These are phyloP conservation scores for Aurelia sp. DNA, from an alignment of 30 jellyfish, hydroid and myxozoan genomes.

Conservation along the genomic window DNA sequence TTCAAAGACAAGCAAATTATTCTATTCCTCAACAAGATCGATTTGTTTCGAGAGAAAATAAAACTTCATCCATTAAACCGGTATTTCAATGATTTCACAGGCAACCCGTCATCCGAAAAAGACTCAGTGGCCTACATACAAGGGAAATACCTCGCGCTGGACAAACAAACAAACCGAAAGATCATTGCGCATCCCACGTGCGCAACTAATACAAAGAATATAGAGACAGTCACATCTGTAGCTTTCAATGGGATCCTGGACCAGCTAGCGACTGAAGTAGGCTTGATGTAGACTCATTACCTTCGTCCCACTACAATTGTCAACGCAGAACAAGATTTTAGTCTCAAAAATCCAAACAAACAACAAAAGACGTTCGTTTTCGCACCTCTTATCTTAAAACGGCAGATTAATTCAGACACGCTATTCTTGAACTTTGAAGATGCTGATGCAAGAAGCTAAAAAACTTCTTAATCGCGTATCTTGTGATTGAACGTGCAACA, in stretches of 20 bases:
- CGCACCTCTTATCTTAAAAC: too few relatives aligned
- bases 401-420: too few relatives aligned
- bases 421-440: too few relatives aligned
- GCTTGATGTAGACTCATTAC: not conserved
- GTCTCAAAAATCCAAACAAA: too few relatives aligned
- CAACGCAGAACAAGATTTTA: too few relatives aligned
- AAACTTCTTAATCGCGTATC: too few relatives aligned
- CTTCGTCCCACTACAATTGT: not conserved
- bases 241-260: conserved; percentile 2
- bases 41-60: conserved; percentile 30
- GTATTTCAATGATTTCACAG: conserved; percentile 21
- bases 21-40: conserved; percentile 38
- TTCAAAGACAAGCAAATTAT: conserved; percentile 20
- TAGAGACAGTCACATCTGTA: conserved; percentile 9
- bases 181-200: conserved; percentile 23
- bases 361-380: too few relatives aligned
- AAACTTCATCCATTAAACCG: conserved; percentile 13
- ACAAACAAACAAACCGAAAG: not conserved
- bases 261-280: not conserved
- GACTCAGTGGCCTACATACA: conserved; percentile 14
- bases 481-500: too few relatives aligned
- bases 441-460: too few relatives aligned
- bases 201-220: conserved; percentile 26
- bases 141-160: conserved; percentile 4
- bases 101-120: conserved; percentile 7